Conservation (phyloP, 2,888 invertebrate genomes). For the Limnephilus marmoratus region DNA sequence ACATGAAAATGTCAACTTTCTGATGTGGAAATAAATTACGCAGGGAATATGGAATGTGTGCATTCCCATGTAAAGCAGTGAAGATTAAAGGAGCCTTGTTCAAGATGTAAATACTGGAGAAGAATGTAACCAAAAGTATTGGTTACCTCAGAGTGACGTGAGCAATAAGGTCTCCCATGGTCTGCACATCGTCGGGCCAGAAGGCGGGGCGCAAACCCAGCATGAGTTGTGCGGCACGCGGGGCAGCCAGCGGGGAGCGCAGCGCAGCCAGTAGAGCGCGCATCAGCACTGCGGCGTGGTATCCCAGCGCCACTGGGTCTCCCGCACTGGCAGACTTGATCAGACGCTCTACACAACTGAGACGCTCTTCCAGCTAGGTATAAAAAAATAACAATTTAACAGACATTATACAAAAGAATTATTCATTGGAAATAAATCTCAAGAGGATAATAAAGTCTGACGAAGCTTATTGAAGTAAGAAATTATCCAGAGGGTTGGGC, state of each 20-base stretch:
- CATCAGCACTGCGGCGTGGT: constrained; percentile 67
- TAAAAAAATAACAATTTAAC: background rate
- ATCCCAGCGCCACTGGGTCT: constrained; percentile 70
- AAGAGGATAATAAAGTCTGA: too few species aligned
- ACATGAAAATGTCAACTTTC: too few species aligned
- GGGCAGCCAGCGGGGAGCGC: constrained; percentile 88
- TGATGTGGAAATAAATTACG: too few species aligned
- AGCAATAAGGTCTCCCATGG: constrained; percentile 80
- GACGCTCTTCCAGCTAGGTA: constrained; percentile 67
- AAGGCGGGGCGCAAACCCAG: constrained; percentile 77
- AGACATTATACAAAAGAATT: background rate
- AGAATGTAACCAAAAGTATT: background rate
- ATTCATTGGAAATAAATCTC: background rate
- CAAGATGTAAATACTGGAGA: background rate
- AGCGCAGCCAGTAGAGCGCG: constrained; percentile 79
- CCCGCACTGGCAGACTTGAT: constrained; percentile 75
- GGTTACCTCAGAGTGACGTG: constrained; percentile 82
- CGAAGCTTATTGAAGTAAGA: too few species aligned
- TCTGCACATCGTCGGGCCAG: constrained; percentile 70
- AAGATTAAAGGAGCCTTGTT: background rate
- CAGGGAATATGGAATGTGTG: too few species aligned
- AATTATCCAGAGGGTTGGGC: background rate
- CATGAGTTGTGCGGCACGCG: constrained; percentile 80
- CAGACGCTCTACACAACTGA: constrained; percentile 75
- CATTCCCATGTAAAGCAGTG: background rate